Evolutionary conservation across 2,888 invertebrate genomes (phyloP), one percentile per base, ranked within the genome.

Genomic region (Ophion obscuratus): DNA sequence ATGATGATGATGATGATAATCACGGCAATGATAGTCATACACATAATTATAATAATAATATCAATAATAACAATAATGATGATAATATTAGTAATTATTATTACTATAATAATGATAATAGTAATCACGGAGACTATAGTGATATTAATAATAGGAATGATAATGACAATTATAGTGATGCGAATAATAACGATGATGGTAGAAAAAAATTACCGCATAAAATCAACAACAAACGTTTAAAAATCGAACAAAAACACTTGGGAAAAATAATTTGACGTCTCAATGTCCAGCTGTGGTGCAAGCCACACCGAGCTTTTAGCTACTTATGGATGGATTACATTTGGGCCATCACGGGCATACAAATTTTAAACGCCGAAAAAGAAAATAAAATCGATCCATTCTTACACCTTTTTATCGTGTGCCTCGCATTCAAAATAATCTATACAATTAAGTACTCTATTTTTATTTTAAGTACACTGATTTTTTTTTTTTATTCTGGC

Each of bases 291-390:
- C 81, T 57, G 64, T 31, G 77, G 74, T 73, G 70, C 81, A 76
- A 84, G 71, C 76, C 79, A 85, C 85, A 36, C 86, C 84, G 81
- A 91, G 90, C 89, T 83, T 78, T 89, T 90, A 88, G 81, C 92
- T 93, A 93, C 91, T 92, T 92, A 92, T 92, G 93, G 92, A 93
- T 93, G 93, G 93, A 93, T 93, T 93, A 93, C 91, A 92, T 90
- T 92, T 91, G 92, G 92, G 93, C 92, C 93, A 91, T 91, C 87
- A 86, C 87, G 90, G 93, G 91, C 92, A 90, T 92, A 92, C 89
- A 93, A 92, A 92, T 90, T 92, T 91, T 91, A 93, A 91, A 90
- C 89, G 90, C 81, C 66, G 20, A 62, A 81, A 81, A 78, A 77
- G 74, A 88, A 90, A 89, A 91, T 75, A 61, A 68, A 53, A 53